Conservation (phyloP, 1,140 invertebrate species). For the Atta cephalotes region DNA sequence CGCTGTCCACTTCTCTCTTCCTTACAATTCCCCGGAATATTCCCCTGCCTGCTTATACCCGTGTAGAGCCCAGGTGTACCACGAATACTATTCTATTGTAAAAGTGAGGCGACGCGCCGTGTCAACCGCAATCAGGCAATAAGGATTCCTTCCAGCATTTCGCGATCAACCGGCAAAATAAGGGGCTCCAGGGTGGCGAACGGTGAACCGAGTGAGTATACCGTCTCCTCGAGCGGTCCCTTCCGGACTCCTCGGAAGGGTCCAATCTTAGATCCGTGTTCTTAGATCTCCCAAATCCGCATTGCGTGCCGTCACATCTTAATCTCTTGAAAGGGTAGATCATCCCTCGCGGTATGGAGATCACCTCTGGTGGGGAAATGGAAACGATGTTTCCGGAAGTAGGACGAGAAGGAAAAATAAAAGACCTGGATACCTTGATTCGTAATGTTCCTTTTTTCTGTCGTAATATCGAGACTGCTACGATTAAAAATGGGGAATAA, state of each 20-base stretch:
- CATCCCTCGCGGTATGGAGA: neutral
- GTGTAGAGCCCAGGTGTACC: constrained; percentile 26
- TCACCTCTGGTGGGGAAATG: neutral
- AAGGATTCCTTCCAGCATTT: neutral
- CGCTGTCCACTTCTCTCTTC: constrained; percentile 75
- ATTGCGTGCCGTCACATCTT: neutral
- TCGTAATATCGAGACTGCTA: neutral
- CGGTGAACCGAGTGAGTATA: constrained; percentile 72
- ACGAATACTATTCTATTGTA: constrained; percentile 34
- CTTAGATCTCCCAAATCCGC: neutral
- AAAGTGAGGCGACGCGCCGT: constrained; percentile 28
- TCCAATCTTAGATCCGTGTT: neutral
- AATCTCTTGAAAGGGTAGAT: neutral
- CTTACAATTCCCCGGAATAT: constrained; percentile 52
- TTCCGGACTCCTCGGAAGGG: neutral
- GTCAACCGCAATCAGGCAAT: constrained; percentile 8
- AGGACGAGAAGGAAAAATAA: neutral
- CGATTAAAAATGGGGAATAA: neutral
- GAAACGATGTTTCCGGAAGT: too few species aligned
- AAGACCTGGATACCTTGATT: neutral
- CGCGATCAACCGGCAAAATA: constrained; percentile 63
- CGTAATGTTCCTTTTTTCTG: neutral
- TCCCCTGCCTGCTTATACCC: constrained; percentile 48
- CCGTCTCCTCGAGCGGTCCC: neutral
- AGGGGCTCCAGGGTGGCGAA: constrained; percentile 71